A percentile compares a stretch with the other conserved stretches of the same genome.
phyloP scores from a whole-genome alignment of 2,888 invertebrate genomes.

The Glaucopsyche alexis region DNA sequence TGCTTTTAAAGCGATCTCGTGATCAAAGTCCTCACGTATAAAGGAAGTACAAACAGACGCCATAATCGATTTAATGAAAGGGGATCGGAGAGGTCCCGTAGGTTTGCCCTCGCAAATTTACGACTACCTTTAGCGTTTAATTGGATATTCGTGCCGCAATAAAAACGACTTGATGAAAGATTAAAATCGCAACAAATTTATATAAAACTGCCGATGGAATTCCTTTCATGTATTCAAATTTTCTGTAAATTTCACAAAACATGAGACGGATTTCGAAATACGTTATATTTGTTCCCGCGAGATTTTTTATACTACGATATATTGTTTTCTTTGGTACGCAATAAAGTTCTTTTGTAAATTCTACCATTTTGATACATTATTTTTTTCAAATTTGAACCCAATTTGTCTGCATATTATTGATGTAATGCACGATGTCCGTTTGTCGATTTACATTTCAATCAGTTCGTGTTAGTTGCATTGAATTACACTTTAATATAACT shows the following conservation, averaged over 20 bases:
- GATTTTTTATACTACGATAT: no score
- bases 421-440: not conserved
- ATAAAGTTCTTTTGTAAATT: not conserved
- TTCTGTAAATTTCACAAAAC: conserved; percentile 33
- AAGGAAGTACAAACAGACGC: conserved; percentile 62
- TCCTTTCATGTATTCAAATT: conserved; percentile 12
- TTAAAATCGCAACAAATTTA: conserved; percentile 58
- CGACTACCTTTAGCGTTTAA: conserved; percentile 69
- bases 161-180: conserved; percentile 69
- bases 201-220: conserved; percentile 44
- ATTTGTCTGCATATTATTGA: not conserved
- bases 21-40: conserved; percentile 65
- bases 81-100: conserved; percentile 65
- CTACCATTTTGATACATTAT: no score
- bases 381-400: not conserved
- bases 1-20: conserved; percentile 66
- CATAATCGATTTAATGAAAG: conserved; percentile 74
- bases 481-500: no score
- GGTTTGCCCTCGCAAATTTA: conserved; percentile 71
- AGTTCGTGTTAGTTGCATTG: not conserved
- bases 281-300: no score
- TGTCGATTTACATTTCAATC: not conserved
- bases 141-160: conserved; percentile 71
- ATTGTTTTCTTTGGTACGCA: not conserved
- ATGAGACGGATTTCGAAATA: not conserved